Conservation (phyloP, 2,888 invertebrate genomes). For the Adineta ricciae region DNA sequence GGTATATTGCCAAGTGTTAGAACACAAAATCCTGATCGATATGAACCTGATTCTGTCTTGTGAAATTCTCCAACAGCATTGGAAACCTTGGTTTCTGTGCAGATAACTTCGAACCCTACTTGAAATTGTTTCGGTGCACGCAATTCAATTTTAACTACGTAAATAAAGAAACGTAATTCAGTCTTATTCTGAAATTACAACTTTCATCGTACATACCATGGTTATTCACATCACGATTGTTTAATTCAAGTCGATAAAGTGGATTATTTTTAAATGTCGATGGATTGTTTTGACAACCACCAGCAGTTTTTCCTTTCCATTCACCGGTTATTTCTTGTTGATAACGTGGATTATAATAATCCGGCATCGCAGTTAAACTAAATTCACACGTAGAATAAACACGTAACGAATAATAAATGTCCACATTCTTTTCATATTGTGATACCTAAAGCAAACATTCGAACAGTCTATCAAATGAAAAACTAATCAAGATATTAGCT, state of each 20-base stretch:
- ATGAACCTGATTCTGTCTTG: constrained; percentile 25
- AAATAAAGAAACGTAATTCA: too few relatives aligned
- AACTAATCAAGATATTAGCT: too few relatives aligned
- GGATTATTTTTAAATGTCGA: constrained; percentile 68
- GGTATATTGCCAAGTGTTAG: constrained; percentile 68
- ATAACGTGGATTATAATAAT: constrained; percentile 58
- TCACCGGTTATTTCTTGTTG: constrained; percentile 63
- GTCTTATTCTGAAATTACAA: too few relatives aligned
- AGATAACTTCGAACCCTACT: constrained; percentile 29
- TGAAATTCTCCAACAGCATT: neutral
- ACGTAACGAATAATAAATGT: constrained; percentile 77
- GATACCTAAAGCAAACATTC: constrained; percentile 55
- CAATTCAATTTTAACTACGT: constrained; percentile 21
- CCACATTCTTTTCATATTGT: constrained; percentile 81
- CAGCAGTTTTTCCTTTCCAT: constrained; percentile 69
- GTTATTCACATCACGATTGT: constrained; percentile 56
- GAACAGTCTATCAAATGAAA: neutral
- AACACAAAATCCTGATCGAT: constrained; percentile 67
- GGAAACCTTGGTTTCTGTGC: constrained; percentile 13
- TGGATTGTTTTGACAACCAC: constrained; percentile 77
- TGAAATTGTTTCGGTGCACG: constrained; percentile 25
- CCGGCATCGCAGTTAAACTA: constrained; percentile 62
- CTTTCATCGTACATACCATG: constrained; percentile 48
- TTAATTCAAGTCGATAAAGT: constrained; percentile 63
- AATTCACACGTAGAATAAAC: constrained; percentile 76